phyloP scores from a whole-genome alignment of 2,113 vertebrate genomes.

The Salvelinus sp. region DNA sequence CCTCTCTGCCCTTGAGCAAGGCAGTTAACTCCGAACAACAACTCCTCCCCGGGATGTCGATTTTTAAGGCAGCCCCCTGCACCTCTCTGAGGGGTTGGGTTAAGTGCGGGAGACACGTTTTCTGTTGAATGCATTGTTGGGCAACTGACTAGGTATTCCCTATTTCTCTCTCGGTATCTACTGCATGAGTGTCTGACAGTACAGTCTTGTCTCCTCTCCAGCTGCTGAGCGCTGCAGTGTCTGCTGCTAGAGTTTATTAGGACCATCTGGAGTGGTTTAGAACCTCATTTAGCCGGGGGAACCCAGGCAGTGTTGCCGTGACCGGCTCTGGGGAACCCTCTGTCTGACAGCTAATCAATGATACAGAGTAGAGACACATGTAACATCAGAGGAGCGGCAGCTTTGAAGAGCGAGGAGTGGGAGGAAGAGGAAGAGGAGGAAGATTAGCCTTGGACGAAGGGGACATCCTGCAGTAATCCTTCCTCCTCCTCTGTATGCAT shows the following conservation, averaged over 20 bases:
- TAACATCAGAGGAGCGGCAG: slow-evolving; percentile 57
- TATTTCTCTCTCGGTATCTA: not conserved
- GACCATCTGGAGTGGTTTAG: slow-evolving; percentile 77
- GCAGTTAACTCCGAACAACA: too few relatives aligned
- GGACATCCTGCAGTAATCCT: slow-evolving; percentile 70
- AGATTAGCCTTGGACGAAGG: slow-evolving; percentile 69
- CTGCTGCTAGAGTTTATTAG: slow-evolving; percentile 62
- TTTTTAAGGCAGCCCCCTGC: too few relatives aligned
- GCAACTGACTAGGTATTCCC: not conserved
- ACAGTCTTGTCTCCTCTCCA: not conserved
- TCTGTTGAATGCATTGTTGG: too few relatives aligned
- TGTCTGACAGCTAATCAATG: slow-evolving; percentile 51
- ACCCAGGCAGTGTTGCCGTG: slow-evolving; percentile 22
- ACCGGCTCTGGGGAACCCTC: not conserved
- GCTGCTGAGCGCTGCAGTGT: too few relatives aligned
- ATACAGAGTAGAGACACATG: slow-evolving; percentile 44
- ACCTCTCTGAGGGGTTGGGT: too few relatives aligned
- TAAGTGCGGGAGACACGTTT: too few relatives aligned
- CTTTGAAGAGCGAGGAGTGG: slow-evolving; percentile 52
- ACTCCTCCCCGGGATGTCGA: too few relatives aligned
- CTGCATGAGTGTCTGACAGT: slow-evolving; percentile 7
- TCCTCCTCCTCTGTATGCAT: slow-evolving; percentile 7
- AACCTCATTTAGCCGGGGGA: slow-evolving; percentile 1
- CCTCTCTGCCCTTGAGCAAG: too few relatives aligned
- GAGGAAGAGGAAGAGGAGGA: slow-evolving; percentile 49